These are phyloP conservation scores for Parapsyche elsis DNA, from an alignment of 1,140 invertebrate genomes.

Conservation along the genomic window DNA sequence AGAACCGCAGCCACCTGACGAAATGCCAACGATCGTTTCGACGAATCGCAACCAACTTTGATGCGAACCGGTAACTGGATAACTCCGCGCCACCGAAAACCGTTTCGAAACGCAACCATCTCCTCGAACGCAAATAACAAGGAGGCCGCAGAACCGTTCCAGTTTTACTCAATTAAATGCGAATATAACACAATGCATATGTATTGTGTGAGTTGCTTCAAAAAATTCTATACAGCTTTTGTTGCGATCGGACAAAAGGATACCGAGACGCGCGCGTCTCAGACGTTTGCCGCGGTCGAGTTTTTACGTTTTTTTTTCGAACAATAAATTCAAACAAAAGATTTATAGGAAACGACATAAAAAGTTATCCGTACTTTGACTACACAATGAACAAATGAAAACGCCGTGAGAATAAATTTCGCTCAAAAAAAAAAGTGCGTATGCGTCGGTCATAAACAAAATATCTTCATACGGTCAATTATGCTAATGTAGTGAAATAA, in stretches of 20 bases:
- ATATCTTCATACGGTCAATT: background rate
- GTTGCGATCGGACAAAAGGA: slow-evolving; percentile 41
- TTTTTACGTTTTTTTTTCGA: slow-evolving; percentile 39
- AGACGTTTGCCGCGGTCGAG: slow-evolving; percentile 17
- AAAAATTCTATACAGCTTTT: slow-evolving; percentile 26
- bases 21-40: slow-evolving; percentile 1
- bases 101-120: too few relatives aligned
- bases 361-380: slow-evolving; percentile 3
- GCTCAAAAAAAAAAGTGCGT: background rate
- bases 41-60: too few relatives aligned
- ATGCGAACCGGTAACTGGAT: too few relatives aligned
- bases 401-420: background rate
- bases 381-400: background rate
- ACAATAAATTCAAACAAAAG: slow-evolving; percentile 42
- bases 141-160: too few relatives aligned
- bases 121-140: too few relatives aligned
- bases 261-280: background rate
- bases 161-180: background rate
- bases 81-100: too few relatives aligned
- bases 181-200: background rate
- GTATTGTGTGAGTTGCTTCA: background rate
- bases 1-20: slow-evolving; percentile 1
- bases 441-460: background rate
- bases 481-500: background rate
- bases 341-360: slow-evolving; percentile 37